These are phyloP conservation scores for Nyctalus aviator DNA, from an alignment of 2,797 vertebrate species.

Conservation along the genomic window DNA sequence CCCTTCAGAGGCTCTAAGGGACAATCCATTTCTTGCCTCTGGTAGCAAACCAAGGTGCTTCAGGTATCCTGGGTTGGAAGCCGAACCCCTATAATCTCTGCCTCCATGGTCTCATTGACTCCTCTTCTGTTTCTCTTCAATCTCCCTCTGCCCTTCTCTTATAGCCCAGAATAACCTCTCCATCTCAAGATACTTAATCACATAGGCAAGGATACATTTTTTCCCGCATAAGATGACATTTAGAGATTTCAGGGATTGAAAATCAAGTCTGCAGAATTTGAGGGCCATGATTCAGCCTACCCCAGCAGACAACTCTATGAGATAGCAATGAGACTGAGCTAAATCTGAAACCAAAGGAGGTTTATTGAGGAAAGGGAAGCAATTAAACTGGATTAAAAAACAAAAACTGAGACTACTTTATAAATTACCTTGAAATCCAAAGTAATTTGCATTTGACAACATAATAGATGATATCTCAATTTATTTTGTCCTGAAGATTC, in stretches of 20 bases:
- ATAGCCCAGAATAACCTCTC: neutral
- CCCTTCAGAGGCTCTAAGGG: neutral
- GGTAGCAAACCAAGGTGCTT: neutral
- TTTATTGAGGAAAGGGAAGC: neutral
- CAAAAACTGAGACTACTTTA: neutral
- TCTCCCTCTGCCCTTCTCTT: neutral
- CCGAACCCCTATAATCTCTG: neutral
- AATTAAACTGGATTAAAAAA: neutral
- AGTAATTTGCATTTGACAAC: neutral
- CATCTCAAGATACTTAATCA: neutral
- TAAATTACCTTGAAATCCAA: neutral
- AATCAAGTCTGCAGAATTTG: neutral
- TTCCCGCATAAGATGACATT: neutral
- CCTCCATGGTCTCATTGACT: neutral
- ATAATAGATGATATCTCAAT: neutral
- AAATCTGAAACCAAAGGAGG: neutral
- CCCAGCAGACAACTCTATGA: neutral
- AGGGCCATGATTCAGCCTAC: neutral
- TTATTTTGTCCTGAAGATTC: neutral
- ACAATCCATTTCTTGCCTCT: neutral
- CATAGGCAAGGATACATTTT: neutral
- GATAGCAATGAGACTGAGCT: neutral
- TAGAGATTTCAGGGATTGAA: neutral
- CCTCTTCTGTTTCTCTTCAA: neutral
- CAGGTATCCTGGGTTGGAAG: neutral